Evolutionary conservation across 2,888 invertebrate species (phyloP).

Genomic region (Phengaris alcon): DNA sequence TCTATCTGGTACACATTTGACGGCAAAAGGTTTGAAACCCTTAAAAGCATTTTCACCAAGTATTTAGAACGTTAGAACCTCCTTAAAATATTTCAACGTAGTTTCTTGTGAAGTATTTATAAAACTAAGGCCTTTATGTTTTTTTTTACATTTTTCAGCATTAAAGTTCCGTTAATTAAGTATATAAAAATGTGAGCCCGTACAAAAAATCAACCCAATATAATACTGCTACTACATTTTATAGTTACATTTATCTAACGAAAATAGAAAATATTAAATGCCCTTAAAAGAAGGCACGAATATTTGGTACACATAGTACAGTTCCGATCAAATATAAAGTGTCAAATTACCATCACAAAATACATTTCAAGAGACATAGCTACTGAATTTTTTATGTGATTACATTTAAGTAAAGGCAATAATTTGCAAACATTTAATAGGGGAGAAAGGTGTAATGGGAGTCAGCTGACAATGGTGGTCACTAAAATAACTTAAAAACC

Average conservation of each 20-base stretch:
- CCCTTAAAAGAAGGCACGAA: not conserved
- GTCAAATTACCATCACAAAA: not conserved
- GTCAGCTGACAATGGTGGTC: too few relatives aligned
- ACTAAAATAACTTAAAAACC: too few relatives aligned
- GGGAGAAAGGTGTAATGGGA: too few relatives aligned
- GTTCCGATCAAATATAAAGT: not conserved
- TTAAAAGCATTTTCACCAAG: too few relatives aligned
- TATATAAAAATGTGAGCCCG: not conserved
- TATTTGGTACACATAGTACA: not conserved
- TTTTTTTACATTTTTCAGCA: not conserved
- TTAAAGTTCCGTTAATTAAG: not conserved
- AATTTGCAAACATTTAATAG: not conserved
- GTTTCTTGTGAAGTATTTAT: not conserved
- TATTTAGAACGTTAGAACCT: too few relatives aligned
- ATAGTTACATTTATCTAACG: not conserved
- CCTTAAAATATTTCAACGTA: too few relatives aligned
- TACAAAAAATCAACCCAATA: not conserved
- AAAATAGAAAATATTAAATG: not conserved
- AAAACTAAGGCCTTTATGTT: not conserved
- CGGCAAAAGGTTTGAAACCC: not conserved
- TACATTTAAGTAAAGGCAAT: not conserved
- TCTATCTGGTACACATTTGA: constrained; percentile 6
- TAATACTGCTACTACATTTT: constrained; percentile 4
- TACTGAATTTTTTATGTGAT: too few relatives aligned
- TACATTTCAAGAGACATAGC: not conserved